phyloP scores from a whole-genome alignment of 2,888 invertebrate genomes.

The Lutraria lutraria region DNA sequence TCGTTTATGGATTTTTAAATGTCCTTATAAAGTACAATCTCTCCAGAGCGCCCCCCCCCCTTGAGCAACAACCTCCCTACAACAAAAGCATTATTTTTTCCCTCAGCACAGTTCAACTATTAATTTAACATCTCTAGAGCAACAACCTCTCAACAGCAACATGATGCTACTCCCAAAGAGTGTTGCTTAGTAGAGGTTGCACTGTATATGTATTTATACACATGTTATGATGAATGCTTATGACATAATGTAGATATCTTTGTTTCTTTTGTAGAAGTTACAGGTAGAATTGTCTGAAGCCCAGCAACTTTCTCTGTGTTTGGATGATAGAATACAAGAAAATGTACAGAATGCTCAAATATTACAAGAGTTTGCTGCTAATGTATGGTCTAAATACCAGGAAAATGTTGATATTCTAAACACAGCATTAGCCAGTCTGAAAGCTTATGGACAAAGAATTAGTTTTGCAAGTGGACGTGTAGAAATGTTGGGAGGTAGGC shows the following conservation, averaged over 20 bases:
- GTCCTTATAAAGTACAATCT: no score
- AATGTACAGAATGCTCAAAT: conserved; percentile 67
- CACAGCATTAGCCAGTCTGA: conserved; percentile 71
- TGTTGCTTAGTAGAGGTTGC: no score
- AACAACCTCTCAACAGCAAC: no score
- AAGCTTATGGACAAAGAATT: conserved; percentile 80
- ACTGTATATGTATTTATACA: no score
- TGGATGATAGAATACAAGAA: conserved; percentile 78
- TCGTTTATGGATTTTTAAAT: no score
- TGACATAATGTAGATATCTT: neutral
- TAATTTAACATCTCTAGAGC: no score
- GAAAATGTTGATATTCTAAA: conserved; percentile 66
- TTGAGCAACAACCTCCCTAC: no score
- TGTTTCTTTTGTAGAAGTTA: conserved; percentile 70
- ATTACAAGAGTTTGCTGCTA: conserved; percentile 73
- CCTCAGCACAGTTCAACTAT: no score
- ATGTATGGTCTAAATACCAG: conserved; percentile 69
- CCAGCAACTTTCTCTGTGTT: conserved; percentile 78
- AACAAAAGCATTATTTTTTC: no score
- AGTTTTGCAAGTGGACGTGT: conserved; percentile 82
- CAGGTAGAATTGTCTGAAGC: conserved; percentile 78
- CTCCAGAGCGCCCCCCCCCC: no score
- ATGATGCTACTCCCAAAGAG: no score
- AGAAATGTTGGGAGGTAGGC: conserved; percentile 60
- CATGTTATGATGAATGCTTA: no score